These are phyloP conservation scores for Calliopum simillimum DNA, from an alignment of 2,888 invertebrate genomes.

Conservation along the genomic window DNA sequence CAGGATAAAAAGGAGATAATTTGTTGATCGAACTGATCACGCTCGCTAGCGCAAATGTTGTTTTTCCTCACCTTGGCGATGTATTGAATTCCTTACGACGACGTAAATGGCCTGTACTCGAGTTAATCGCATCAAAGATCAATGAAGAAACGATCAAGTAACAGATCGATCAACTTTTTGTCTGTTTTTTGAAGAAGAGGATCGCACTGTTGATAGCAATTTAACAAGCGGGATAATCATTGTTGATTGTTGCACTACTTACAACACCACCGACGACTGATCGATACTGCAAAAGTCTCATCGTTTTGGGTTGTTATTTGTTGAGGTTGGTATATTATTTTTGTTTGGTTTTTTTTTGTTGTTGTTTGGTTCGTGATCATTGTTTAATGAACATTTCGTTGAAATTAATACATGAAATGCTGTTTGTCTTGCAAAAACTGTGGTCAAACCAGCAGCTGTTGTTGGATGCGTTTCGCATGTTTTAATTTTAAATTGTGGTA, in stretches of 20 bases:
- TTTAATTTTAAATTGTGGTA: background rate
- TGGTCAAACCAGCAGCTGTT: conserved; percentile 14
- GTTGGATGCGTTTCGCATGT: background rate
- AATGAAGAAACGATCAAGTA: conserved; percentile 18
- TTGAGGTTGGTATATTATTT: background rate
- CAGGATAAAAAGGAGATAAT: conserved; percentile 41
- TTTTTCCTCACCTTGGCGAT: conserved; percentile 1
- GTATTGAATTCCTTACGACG: background rate
- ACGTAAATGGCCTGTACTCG: background rate
- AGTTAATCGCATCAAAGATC: conserved; percentile 28
- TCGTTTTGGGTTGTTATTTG: no score
- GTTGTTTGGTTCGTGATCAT: background rate
- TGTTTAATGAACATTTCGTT: conserved; percentile 10
- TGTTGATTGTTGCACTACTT: conserved; percentile 8
- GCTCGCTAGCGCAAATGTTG: conserved; percentile 15
- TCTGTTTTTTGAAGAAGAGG: background rate
- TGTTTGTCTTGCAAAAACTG: background rate
- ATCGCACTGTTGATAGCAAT: conserved; percentile 17
- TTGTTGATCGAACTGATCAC: conserved; percentile 29
- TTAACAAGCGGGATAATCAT: conserved; percentile 25
- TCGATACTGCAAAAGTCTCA: background rate
- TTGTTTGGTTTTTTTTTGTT: background rate
- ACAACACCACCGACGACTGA: background rate
- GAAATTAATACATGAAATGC: conserved; percentile 21
- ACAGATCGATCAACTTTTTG: conserved; percentile 7